phyloP scores from a whole-genome alignment of 2,888 invertebrate genomes.

The Blera fallax region DNA sequence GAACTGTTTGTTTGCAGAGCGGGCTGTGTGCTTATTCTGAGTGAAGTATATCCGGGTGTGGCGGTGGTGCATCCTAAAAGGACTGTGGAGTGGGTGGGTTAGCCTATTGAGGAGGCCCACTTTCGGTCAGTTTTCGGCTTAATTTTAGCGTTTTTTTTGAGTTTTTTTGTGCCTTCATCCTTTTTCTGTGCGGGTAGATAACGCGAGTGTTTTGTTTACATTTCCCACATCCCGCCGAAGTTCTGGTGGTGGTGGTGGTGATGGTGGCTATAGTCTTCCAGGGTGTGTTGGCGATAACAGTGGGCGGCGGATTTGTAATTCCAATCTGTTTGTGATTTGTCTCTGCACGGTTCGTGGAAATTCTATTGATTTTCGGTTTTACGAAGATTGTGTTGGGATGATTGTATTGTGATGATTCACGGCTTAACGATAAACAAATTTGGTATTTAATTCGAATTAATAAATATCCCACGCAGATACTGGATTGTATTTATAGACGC shows the following conservation, averaged over 20 bases:
- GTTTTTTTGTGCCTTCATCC: background rate
- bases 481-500: background rate
- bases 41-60: background rate
- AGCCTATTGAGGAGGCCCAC: background rate
- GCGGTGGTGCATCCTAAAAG: background rate
- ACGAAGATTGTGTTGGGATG: background rate
- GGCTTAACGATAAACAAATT: conserved; percentile 16
- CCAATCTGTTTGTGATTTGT: conserved; percentile 17
- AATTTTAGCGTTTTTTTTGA: background rate
- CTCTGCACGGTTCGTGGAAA: conserved; percentile 20
- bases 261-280: background rate
- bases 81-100: background rate
- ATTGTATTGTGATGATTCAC: conserved; percentile 24
- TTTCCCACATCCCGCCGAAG: conserved; percentile 23
- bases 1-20: background rate
- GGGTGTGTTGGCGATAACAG: conserved; percentile 16
- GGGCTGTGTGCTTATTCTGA: background rate
- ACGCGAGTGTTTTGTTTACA: conserved; percentile 21
- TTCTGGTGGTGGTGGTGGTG: background rate
- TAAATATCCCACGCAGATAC: conserved; percentile 18
- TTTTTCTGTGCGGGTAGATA: background rate
- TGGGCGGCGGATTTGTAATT: conserved; percentile 40
- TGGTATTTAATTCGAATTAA: background rate
- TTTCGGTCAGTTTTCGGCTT: background rate
- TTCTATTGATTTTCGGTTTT: conserved; percentile 24